A percentile compares a stretch with the other conserved stretches of the same genome.
These are phyloP conservation scores for Chirona hameri DNA, from an alignment of 2,888 invertebrate genomes.

Conservation along the genomic window DNA sequence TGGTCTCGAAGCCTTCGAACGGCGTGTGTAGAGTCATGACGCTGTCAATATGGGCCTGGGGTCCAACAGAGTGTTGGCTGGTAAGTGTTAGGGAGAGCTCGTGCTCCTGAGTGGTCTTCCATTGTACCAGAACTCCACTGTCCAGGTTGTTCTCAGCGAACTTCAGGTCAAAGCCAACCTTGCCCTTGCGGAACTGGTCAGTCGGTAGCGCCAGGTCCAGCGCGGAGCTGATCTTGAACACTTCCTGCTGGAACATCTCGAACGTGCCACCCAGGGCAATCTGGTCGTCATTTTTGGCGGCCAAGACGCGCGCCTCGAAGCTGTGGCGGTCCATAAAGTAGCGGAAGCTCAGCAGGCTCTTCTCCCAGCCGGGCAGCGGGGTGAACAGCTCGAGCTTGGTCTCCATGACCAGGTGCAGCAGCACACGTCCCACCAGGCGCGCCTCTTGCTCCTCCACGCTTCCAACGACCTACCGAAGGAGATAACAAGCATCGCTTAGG, in stretches of 20 bases:
- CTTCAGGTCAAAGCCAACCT: background rate
- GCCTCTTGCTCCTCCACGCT: background rate
- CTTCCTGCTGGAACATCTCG: background rate
- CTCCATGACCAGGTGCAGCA: background rate
- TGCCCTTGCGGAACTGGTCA: background rate
- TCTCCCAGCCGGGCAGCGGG: background rate
- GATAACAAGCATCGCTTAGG: background rate
- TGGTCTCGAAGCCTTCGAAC: background rate
- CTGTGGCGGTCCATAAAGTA: background rate
- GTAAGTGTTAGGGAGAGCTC: background rate
- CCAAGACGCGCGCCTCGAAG: background rate
- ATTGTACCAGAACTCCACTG: background rate
- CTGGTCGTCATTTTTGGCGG: background rate
- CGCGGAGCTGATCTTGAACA: background rate
- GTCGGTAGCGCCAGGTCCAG: background rate
- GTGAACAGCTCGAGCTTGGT: background rate
- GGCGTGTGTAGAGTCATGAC: background rate
- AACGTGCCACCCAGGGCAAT: background rate
- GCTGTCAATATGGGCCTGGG: background rate
- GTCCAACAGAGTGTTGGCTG: background rate
- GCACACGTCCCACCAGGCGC: background rate
- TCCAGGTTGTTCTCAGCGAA: background rate
- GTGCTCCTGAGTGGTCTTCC: background rate
- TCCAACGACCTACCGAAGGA: background rate
- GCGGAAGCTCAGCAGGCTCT: background rate